Conservation (phyloP, 2,113 vertebrate genomes). For the Strix aluco region DNA sequence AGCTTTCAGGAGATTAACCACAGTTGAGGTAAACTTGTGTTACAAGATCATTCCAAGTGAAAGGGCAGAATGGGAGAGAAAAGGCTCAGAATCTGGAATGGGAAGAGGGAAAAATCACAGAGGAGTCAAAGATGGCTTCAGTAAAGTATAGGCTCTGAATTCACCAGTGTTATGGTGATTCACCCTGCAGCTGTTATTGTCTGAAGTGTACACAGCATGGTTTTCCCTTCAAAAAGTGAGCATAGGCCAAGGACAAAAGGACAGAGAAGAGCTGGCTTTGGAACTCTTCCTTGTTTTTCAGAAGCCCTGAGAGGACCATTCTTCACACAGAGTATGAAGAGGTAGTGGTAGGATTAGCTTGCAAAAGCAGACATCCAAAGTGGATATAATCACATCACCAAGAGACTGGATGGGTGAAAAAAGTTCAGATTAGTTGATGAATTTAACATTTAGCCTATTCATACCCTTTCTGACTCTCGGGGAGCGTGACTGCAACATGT, state of each 20-base stretch:
- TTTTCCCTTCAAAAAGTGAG: not conserved
- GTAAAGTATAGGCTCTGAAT: not conserved
- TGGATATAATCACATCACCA: not conserved
- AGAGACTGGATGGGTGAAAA: not conserved
- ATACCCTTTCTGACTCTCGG: not conserved
- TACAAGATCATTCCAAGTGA: not conserved
- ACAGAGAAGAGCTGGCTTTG: not conserved
- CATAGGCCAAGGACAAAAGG: not conserved
- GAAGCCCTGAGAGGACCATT: not conserved
- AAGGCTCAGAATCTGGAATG: not conserved
- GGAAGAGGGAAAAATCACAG: not conserved
- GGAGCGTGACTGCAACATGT: not conserved
- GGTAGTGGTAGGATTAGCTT: not conserved
- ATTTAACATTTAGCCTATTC: not conserved
- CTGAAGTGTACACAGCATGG: not conserved
- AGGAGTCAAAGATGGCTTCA: not conserved
- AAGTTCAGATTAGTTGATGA: not conserved
- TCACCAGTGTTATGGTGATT: not conserved
- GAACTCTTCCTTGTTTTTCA: not conserved
- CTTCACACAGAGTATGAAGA: not conserved
- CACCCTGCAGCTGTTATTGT: not conserved
- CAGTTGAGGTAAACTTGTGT: not conserved
- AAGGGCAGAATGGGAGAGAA: not conserved
- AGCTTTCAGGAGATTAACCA: not conserved
- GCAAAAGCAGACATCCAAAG: not conserved